Evolutionary conservation across 2,888 invertebrate species (phyloP).

Genomic region (Dynastes grantii): DNA sequence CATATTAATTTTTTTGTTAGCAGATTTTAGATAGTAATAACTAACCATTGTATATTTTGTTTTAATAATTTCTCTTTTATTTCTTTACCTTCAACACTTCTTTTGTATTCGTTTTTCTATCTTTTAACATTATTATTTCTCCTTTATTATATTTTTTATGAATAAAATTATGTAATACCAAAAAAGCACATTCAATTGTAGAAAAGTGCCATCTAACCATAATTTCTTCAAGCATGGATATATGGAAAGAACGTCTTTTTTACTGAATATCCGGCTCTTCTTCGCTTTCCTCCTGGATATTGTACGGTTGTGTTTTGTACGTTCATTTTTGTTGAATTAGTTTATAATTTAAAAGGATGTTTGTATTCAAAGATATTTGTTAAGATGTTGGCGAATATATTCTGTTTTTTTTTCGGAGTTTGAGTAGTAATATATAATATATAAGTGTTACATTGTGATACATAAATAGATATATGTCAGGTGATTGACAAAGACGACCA

Average conservation of each 20-base stretch:
- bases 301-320: constrained; percentile 34
- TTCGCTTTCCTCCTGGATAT: constrained; percentile 17
- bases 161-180: constrained; percentile 4
- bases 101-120: constrained; percentile 15
- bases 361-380: constrained; percentile 44
- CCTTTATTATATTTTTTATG: constrained; percentile 1
- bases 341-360: constrained; percentile 40
- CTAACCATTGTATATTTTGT: constrained; percentile 37
- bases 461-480: constrained; percentile 43
- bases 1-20: constrained; percentile 43
- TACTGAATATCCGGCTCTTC: not conserved
- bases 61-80: constrained; percentile 38
- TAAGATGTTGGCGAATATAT: constrained; percentile 46
- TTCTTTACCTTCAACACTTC: not conserved
- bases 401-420: constrained; percentile 33
- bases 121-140: constrained; percentile 7
- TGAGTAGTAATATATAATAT: constrained; percentile 38
- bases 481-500: constrained; percentile 16
- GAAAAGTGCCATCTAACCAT: constrained; percentile 27
- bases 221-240: constrained; percentile 3
- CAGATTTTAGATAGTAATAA: constrained; percentile 32
- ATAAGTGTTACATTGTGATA: constrained; percentile 47
- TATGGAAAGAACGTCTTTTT: constrained; percentile 21
- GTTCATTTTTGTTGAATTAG: constrained; percentile 39
- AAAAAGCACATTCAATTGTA: constrained; percentile 31